Evolutionary conservation across 2,797 vertebrate species (phyloP), one percentile per base, ranked within the genome.

Genomic region (Oreochromis grahami): DNA sequence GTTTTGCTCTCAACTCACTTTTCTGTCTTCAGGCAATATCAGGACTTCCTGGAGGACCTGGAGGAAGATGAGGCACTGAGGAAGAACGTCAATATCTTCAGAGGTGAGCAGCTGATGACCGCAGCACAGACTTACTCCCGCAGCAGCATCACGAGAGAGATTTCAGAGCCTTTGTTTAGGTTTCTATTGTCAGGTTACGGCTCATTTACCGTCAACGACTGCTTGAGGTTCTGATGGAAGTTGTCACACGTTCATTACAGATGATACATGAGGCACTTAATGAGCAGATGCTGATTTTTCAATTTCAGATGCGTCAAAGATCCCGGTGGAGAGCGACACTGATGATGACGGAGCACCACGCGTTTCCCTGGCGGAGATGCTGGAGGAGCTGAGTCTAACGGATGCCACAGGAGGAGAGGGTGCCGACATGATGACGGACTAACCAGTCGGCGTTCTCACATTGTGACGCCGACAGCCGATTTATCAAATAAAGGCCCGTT

Each of bases 41-140:
- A 98, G 88, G 99, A 99, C 93, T 99, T 99, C 95, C 96, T 99
- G 89, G 99, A 99, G 93, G 99, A 99, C 93, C 96, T 99, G 13
- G 99, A 99, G 92, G 99, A 99, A 89, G 98, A 99, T 90, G 98
- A 99, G 88, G 88, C 97, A 14, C 95, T 99, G 86, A 97, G 99
- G 89, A 99, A 98, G 94, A 99, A 99, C 50, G 77, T 99, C 81
- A 99, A 99, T 94, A 99, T 99, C 94, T 99, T 98, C 89, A 97
- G 95, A 97, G 98, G 99, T 99, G 95, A 97, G 96, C 76, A 63
- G 63, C 76, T 53, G 74, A 56, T 50, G 26, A 29, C 70, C 26
- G 1, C 17, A 50, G 17, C 8, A 45, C 48, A 13, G 9, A 7
- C 38, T 29, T 21, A 24, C 14, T 29, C 65, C 29, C 34, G 7